Conservation (phyloP, 1,140 invertebrate species). For the Diachasmimorpha longicaudata region DNA sequence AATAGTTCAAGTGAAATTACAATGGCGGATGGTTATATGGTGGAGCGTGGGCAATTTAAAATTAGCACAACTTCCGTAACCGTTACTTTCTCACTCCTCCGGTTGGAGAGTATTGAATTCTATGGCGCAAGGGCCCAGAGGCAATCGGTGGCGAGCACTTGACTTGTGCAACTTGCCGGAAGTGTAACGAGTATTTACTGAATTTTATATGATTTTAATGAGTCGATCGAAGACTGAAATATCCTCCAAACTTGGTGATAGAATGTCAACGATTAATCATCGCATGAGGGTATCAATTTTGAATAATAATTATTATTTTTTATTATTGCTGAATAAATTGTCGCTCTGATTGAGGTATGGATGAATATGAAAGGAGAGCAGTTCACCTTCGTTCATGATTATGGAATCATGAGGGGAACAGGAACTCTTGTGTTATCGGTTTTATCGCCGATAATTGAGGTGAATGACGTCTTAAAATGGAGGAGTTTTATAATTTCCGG, state of each 20-base stretch:
- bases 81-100: constrained; percentile 25
- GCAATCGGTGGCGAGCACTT: constrained; percentile 17
- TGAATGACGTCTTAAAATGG: too few relatives aligned
- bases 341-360: too few relatives aligned
- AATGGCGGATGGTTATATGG: neutral
- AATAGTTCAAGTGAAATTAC: neutral
- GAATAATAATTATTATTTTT: neutral
- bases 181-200: constrained; percentile 5
- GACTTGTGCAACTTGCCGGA: constrained; percentile 28
- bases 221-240: neutral
- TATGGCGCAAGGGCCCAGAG: constrained; percentile 19
- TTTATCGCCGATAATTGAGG: too few relatives aligned
- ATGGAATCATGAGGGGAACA: too few relatives aligned
- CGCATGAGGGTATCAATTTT: neutral
- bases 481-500: too few relatives aligned
- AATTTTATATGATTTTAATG: constrained; percentile 6
- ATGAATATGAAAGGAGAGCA: too few relatives aligned
- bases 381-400: too few relatives aligned
- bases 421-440: too few relatives aligned
- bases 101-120: constrained; percentile 33
- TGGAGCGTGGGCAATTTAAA: constrained; percentile 14
- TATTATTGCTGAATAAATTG: too few relatives aligned
- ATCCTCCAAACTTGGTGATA: neutral
- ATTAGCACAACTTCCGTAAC: constrained; percentile 25
- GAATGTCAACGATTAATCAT: neutral